phyloP scores from a whole-genome alignment of 2,113 vertebrate genomes.

The Furnarius figulus region DNA sequence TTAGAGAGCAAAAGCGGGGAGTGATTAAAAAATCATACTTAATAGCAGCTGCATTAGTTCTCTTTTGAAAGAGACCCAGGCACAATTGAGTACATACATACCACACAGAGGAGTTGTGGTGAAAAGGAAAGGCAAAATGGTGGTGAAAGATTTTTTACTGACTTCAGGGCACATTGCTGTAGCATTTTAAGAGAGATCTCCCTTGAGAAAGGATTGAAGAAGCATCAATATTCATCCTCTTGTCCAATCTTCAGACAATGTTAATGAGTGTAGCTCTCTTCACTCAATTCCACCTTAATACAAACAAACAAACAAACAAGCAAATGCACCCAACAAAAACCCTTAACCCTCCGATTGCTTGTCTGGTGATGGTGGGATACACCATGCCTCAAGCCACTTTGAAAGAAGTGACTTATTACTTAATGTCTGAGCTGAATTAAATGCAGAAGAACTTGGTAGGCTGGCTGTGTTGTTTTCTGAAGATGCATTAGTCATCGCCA shows the following conservation, averaged over 20 bases:
- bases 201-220: not conserved
- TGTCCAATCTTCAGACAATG: not conserved
- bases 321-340: not conserved
- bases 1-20: constrained; percentile 60
- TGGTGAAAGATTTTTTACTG: not conserved
- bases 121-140: not conserved
- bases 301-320: too few relatives aligned
- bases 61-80: constrained; percentile 29
- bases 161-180: not conserved
- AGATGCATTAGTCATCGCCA: not conserved
- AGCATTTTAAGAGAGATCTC: not conserved
- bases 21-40: constrained; percentile 69
- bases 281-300: not conserved
- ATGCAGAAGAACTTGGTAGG: not conserved
- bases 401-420: not conserved
- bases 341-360: not conserved
- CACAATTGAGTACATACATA: not conserved
- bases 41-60: constrained; percentile 64
- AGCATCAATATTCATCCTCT: not conserved
- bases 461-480: not conserved
- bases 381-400: not conserved
- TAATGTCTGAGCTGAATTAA: not conserved
- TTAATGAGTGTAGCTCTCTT: not conserved
- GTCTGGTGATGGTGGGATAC: not conserved
- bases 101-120: not conserved